These are phyloP conservation scores for Leptopilina boulardi DNA, from an alignment of 1,140 invertebrate species.

Conservation along the genomic window DNA sequence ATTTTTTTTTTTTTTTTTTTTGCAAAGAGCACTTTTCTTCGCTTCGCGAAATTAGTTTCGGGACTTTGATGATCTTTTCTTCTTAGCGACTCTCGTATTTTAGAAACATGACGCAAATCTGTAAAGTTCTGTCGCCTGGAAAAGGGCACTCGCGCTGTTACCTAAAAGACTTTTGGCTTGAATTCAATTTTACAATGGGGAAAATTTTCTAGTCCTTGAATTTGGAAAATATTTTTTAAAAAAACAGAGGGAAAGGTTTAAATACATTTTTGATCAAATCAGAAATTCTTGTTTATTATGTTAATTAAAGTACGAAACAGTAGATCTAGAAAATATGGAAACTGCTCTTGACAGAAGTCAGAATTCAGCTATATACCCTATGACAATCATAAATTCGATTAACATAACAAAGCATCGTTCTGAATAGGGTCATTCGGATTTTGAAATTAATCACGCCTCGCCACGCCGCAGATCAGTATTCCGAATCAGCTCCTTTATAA, in stretches of 20 bases:
- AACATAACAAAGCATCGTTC: constrained; percentile 56
- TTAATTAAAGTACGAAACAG: not conserved
- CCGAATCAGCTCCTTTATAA: constrained; percentile 37
- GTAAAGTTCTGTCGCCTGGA: constrained; percentile 2
- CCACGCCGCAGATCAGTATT: constrained; percentile 56
- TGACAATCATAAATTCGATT: constrained; percentile 55
- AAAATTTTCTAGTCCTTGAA: not conserved
- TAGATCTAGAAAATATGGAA: not conserved
- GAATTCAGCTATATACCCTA: constrained; percentile 46
- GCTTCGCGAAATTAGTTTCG: constrained; percentile 13
- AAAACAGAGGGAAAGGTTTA: too few species aligned
- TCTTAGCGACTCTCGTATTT: constrained; percentile 1
- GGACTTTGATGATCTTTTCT: constrained; percentile 1
- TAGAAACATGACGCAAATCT: constrained; percentile 1
- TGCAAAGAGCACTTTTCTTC: constrained; percentile 5
- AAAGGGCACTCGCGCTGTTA: not conserved
- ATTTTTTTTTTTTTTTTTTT: too few species aligned
- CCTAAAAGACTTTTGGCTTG: not conserved
- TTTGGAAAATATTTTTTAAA: not conserved
- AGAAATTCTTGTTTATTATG: not conserved
- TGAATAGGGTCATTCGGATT: constrained; percentile 61
- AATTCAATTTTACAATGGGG: not conserved
- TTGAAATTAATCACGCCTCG: constrained; percentile 60
- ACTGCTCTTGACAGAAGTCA: constrained; percentile 46
- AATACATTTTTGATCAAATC: too few species aligned